Evolutionary conservation across 1,140 invertebrate species (phyloP).

Genomic region (Homalodisca vitripennis): DNA sequence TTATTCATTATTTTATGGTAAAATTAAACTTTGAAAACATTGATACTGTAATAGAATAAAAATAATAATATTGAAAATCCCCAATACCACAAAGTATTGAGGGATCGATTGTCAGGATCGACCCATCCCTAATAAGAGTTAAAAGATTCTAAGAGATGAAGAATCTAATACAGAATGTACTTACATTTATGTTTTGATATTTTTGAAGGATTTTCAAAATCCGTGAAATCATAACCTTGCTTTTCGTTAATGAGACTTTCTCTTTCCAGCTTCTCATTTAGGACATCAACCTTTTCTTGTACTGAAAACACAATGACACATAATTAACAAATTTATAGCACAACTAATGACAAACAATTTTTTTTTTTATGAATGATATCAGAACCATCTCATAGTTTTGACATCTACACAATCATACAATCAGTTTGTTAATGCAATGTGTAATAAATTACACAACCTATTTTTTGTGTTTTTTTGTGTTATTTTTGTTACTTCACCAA

Average conservation of each 20-base stretch:
- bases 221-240: slow-evolving; percentile 59
- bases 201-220: slow-evolving; percentile 56
- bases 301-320: slow-evolving; percentile 57
- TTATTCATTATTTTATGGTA: too few relatives aligned
- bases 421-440: neutral
- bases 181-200: slow-evolving; percentile 72
- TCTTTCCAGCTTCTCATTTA: slow-evolving; percentile 75
- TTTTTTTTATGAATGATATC: slow-evolving; percentile 18
- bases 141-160: too few relatives aligned
- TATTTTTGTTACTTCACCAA: too few relatives aligned
- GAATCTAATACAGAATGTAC: too few relatives aligned
- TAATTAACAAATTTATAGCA: neutral
- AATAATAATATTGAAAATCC: too few relatives aligned
- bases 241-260: slow-evolving; percentile 68
- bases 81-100: too few relatives aligned
- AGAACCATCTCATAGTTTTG: slow-evolving; percentile 18
- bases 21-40: too few relatives aligned
- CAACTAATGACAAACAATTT: slow-evolving; percentile 11
- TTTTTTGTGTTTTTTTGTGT: too few relatives aligned
- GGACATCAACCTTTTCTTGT: slow-evolving; percentile 82
- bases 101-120: too few relatives aligned
- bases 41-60: too few relatives aligned
- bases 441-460: too few relatives aligned
- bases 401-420: neutral
- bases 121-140: too few relatives aligned